Conservation (phyloP, 2,113 vertebrate genomes). For the Kryptolebias marmoratus region DNA sequence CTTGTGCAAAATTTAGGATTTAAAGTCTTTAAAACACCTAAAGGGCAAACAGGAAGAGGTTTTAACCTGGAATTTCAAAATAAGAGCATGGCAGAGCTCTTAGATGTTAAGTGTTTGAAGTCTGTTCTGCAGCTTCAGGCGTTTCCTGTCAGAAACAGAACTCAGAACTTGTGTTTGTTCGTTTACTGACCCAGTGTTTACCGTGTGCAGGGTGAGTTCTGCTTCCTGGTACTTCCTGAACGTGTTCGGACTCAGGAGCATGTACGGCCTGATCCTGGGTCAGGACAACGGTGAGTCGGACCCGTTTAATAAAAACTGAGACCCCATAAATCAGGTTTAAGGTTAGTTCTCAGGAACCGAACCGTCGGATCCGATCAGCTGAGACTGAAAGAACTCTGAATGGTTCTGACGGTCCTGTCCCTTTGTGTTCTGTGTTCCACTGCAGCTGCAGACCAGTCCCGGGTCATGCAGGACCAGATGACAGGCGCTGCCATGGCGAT, state of each 20-base stretch:
- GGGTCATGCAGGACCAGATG: slow-evolving; percentile 86
- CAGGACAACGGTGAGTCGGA: slow-evolving; percentile 81
- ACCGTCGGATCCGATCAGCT: too few species aligned
- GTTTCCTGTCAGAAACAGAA: too few species aligned
- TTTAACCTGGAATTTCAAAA: too few species aligned
- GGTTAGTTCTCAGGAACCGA: too few species aligned
- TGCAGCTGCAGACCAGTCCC: slow-evolving; percentile 81
- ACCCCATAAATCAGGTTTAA: too few species aligned
- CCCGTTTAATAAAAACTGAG: too few species aligned
- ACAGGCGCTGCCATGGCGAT: slow-evolving; percentile 80
- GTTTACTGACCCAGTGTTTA: background rate
- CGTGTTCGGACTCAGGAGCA: slow-evolving; percentile 82
- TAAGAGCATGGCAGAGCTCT: too few species aligned
- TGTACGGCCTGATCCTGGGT: slow-evolving; percentile 85
- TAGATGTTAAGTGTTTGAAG: too few species aligned
- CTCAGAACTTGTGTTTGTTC: too few species aligned
- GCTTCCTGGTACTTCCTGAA: slow-evolving; percentile 87
- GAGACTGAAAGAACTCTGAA: background rate
- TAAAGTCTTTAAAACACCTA: too few species aligned
- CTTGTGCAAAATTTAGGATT: too few species aligned
- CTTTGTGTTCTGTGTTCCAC: background rate
- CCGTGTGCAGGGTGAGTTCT: slow-evolving; percentile 82
- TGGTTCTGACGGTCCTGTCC: background rate
- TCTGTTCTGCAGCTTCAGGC: too few species aligned
- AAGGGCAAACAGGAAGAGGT: background rate